Conservation (phyloP, 2,797 vertebrate species). For the Coranthus polyacanthus region DNA sequence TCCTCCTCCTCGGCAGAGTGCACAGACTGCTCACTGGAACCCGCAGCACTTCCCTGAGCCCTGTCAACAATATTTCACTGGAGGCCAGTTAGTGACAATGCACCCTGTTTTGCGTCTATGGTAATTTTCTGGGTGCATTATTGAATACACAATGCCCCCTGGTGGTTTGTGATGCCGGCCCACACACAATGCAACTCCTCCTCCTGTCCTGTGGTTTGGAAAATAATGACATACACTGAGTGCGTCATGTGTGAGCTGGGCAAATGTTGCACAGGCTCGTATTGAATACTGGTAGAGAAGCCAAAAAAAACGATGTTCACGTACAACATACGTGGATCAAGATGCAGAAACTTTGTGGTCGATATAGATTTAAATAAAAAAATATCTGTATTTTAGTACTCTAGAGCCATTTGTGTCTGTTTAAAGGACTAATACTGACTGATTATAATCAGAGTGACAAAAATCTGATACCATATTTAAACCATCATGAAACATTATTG, state of each 20-base stretch:
- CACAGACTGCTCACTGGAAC: constrained; percentile 87
- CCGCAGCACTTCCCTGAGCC: constrained; percentile 81
- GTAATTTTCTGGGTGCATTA: constrained; percentile 82
- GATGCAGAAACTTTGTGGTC: no score
- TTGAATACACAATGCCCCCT: constrained; percentile 90
- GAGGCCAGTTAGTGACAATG: constrained; percentile 84
- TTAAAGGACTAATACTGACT: no score
- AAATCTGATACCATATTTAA: no score
- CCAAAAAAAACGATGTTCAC: constrained; percentile 1
- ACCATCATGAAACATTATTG: no score
- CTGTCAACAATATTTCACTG: constrained; percentile 85
- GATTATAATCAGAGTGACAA: no score
- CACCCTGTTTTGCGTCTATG: constrained; percentile 76
- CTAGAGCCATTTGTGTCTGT: no score
- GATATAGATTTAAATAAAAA: no score
- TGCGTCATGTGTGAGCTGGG: constrained; percentile 15
- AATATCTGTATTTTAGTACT: no score
- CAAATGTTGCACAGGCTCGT: constrained; percentile 3
- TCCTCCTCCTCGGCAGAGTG: constrained; percentile 85
- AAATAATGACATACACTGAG: constrained; percentile 24
- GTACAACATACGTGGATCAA: neutral
- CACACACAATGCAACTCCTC: constrained; percentile 26
- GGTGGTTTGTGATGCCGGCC: constrained; percentile 81
- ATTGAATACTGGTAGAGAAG: neutral
- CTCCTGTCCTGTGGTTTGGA: constrained; percentile 29